Base-by-base conservation (phyloP, 2,888 invertebrate species). In the Parnassius glacialis region DNA sequence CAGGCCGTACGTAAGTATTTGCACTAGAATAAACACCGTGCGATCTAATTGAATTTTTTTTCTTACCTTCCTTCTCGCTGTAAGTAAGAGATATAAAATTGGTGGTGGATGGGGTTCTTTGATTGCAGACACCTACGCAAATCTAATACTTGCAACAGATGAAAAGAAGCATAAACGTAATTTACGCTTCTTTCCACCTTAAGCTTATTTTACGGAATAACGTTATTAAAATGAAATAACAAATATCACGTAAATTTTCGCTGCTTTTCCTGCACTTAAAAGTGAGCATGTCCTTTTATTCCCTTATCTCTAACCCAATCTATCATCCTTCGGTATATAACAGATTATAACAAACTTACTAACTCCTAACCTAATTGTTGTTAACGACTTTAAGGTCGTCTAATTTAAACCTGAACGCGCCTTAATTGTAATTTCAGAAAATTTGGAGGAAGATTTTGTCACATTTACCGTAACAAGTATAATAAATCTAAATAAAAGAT, bases 251-350 rank as follows among this genome's bases (percentile, higher is more conserved):
- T 12, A 58, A 57, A 45, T 61, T 60, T 61, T 43, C 54, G 62
- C 64, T 62, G 64, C 58, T 62, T 57, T 63, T 56, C 61, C 59
- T 62, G 61, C 62, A 57, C 44, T 45, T 68, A 57, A 64, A 57
- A 50, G 20, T 25, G 41, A 20, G 51, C 41, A 42, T 57, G 52
- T 48, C 59, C 64, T 57, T 53, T 66, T 66, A 62, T 62, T 55
- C 65, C 60, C 60, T 67, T 57, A 57, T 66, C 68, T 64, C 57
- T 64, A 66, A 60, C 62, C 62, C 63, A 53, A 25, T 51, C 65
- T 69, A 68, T 71, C 72, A 59, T 64, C 71, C 71, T 71, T 72
- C 67, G 64, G 70, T 67, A 69, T 65, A 67, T 69, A 71, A 70
- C 68, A 69, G 68, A 25, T 73, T 73, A 72, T 67, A 64, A 68